Base-by-base conservation (phyloP, 2,113 vertebrate genomes). In the Engraulis encrasicolus region DNA sequence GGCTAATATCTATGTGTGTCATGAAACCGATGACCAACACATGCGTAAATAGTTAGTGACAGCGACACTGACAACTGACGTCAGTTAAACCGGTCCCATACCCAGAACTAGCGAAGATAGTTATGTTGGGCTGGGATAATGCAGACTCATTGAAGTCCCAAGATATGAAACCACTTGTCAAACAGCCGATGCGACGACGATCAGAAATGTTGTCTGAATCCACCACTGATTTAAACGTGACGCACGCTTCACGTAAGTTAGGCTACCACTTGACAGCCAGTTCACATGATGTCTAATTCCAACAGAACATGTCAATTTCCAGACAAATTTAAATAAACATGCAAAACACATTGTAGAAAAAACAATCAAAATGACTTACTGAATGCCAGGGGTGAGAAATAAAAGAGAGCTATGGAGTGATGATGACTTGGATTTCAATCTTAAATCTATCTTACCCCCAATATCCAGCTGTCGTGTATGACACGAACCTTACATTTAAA, bases 401-500 rank as follows among this genome's bases (percentile, higher is more conserved):
- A 83, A 50, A 86, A 58, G 79, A 50, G 79, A 52, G 38, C 71
- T 83, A 82, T 80, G 38, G 34, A 86, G 71, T 58, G 15, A 79
- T 78, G 52, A 66, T 7, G 50, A 78, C 27, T 74, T 52, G 78
- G 48, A 86, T 37, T 86, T 83, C 77, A 74, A 77, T 40, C 49
- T 86, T 84, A 71, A 84, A 81, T 86, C 83, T 82, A 81, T 86
- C 83, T 82, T 81, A 78, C 81, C 87, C 85, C 83, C 83, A n/a
- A n/a, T n/a, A 78, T 82, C 83, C 83, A 84, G 85, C 58, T 86
- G 85, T 86, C 85, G 83, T 86, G 85, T 86, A 86, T 86, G 83
- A 86, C 85, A 86, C 85, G 85, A 40, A 86, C 81, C 78, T 86
- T 86, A 86, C 85, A 86, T 66, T 86, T 86, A 80, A 86, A 81